phyloP scores from a whole-genome alignment of 2,888 invertebrate genomes.

The Agrochola litura region DNA sequence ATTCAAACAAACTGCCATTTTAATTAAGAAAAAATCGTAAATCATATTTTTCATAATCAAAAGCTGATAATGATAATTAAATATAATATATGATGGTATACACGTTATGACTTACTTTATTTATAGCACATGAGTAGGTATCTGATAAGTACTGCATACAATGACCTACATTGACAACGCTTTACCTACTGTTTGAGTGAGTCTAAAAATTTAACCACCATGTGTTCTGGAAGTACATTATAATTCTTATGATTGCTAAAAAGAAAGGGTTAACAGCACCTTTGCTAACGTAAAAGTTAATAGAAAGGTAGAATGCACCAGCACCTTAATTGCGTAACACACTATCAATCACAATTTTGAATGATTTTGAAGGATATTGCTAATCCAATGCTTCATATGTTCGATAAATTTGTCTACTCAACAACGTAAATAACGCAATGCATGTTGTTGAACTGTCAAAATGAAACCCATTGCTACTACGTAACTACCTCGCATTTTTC shows the following conservation, averaged over 20 bases:
- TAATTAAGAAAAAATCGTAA: not conserved
- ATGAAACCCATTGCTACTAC: too few relatives aligned
- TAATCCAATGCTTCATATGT: too few relatives aligned
- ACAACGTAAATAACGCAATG: too few relatives aligned
- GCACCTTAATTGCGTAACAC: too few relatives aligned
- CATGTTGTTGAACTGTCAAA: too few relatives aligned
- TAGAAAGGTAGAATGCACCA: not conserved
- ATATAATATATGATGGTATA: too few relatives aligned
- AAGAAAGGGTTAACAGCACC: not conserved
- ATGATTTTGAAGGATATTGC: too few relatives aligned
- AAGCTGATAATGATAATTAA: too few relatives aligned
- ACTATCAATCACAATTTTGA: too few relatives aligned
- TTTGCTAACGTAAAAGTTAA: not conserved
- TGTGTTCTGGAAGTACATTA: constrained; percentile 1
- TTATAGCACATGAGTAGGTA: not conserved
- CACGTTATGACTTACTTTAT: too few relatives aligned
- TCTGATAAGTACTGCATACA: constrained; percentile 34
- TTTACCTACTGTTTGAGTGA: not conserved
- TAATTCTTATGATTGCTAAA: not conserved
- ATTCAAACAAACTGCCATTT: constrained; percentile 3
- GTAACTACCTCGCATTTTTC: not conserved
- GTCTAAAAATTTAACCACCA: not conserved
- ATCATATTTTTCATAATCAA: not conserved
- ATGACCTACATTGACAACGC: constrained; percentile 22
- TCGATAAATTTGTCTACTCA: too few relatives aligned